phyloP scores from a whole-genome alignment of 2,797 vertebrate species.

The Helostoma temminkii region DNA sequence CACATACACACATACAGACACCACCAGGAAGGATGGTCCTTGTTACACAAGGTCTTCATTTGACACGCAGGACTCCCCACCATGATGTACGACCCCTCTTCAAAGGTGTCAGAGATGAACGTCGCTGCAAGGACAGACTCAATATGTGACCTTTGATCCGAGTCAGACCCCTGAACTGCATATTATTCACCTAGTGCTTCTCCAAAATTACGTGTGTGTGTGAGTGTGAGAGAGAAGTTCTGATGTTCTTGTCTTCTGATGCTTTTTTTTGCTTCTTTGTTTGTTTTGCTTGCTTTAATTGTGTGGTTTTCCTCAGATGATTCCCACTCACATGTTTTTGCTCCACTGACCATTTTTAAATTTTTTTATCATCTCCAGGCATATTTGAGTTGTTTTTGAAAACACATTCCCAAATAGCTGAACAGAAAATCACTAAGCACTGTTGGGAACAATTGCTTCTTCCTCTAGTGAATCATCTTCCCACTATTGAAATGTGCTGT shows the following conservation, averaged over 20 bases:
- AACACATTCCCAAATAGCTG: not conserved
- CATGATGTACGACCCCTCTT: conserved; percentile 75
- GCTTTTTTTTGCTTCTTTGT: no score
- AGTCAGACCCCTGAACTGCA: conserved; percentile 59
- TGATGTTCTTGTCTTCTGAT: conserved; percentile 24
- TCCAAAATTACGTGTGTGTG: conserved; percentile 32
- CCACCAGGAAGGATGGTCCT: conserved; percentile 63
- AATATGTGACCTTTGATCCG: conserved; percentile 82
- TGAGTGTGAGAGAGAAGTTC: conserved; percentile 31
- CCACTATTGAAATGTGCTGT: not conserved
- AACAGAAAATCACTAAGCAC: not conserved
- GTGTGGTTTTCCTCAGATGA: not conserved
- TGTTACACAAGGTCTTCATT: conserved; percentile 75
- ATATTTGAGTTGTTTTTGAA: not conserved
- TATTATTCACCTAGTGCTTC: conserved; percentile 45
- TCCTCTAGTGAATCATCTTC: conserved; percentile 14
- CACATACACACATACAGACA: conserved; percentile 46
- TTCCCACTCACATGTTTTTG: not conserved
- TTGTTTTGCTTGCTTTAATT: conserved; percentile 23
- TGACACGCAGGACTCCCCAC: conserved; percentile 78
- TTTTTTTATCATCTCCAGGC: not conserved
- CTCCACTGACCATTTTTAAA: not conserved
- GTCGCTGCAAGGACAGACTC: conserved; percentile 73
- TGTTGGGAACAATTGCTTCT: not conserved
- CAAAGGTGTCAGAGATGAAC: conserved; percentile 80